phyloP scores from a whole-genome alignment of 1,140 invertebrate species.

The Belonocnema kinseyi region DNA sequence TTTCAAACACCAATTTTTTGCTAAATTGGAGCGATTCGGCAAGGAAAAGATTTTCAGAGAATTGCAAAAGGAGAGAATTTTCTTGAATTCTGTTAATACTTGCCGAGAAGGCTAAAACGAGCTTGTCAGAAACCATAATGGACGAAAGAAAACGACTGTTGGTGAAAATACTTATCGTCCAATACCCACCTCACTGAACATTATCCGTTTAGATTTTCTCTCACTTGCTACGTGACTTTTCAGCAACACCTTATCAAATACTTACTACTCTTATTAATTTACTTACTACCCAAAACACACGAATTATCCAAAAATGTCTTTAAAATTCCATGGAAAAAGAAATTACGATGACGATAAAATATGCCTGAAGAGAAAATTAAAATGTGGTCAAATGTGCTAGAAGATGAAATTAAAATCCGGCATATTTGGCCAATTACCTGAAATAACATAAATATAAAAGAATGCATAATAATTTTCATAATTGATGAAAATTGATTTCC shows the following conservation, averaged over 20 bases:
- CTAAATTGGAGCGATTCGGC: not conserved
- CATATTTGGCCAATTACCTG: no score
- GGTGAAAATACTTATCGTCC: not conserved
- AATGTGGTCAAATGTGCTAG: no score
- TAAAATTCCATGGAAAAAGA: no score
- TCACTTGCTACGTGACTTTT: not conserved
- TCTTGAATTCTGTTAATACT: not conserved
- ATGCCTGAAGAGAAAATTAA: no score
- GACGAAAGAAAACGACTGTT: not conserved
- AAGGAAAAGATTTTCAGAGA: not conserved
- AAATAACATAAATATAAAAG: no score
- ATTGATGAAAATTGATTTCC: no score
- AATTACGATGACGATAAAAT: no score
- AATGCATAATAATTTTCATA: no score
- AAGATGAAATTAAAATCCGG: no score
- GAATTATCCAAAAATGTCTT: no score
- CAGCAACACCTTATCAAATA: not conserved
- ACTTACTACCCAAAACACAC: no score
- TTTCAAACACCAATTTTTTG: no score
- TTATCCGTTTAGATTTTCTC: not conserved
- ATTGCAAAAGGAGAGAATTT: not conserved
- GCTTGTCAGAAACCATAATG: conserved; percentile 4
- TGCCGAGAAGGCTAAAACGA: not conserved
- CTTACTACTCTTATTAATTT: not conserved
- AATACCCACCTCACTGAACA: not conserved